These are phyloP conservation scores for Turritopsis dohrnii DNA, from an alignment of 30 jellyfish, hydroid and myxozoan species.

Conservation along the genomic window DNA sequence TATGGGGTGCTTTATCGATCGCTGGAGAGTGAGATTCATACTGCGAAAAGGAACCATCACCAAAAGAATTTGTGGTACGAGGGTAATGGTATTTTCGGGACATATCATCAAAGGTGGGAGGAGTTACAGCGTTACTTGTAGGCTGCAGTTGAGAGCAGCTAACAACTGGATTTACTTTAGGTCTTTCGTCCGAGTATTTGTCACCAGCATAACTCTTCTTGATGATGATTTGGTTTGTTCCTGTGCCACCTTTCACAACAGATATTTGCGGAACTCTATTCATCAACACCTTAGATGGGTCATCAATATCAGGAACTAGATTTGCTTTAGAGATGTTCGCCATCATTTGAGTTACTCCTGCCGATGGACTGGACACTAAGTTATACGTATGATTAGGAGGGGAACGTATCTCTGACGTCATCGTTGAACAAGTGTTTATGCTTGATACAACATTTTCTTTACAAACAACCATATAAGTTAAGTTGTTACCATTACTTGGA, in stretches of 20 bases:
- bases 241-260: constrained; percentile 7
- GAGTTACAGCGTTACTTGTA: neutral
- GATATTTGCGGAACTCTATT: neutral
- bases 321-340: constrained; percentile 29
- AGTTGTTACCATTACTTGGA: constrained; percentile 4
- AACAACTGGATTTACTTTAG: neutral
- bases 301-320: constrained; percentile 38
- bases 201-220: neutral
- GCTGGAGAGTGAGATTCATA: neutral
- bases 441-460: neutral
- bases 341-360: constrained; percentile 39
- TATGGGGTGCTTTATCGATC: constrained; percentile 14
- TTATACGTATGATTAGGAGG: neutral
- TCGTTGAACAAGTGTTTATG: neutral
- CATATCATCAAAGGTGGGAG: constrained; percentile 21
- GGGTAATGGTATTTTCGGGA: constrained; percentile 3
- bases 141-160: neutral
- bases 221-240: neutral
- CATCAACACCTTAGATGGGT: constrained; percentile 8
- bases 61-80: neutral
- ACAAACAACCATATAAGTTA: constrained; percentile 4
- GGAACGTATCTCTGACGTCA: neutral
- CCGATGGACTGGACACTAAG: constrained; percentile 13
- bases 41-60: neutral
- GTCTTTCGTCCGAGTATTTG: neutral